Percentiles rank a stretch among this genome's conserved stretches.
Evolutionary conservation across 2,113 vertebrate genomes (phyloP).

Genomic region (Ammospiza nelsoni): DNA sequence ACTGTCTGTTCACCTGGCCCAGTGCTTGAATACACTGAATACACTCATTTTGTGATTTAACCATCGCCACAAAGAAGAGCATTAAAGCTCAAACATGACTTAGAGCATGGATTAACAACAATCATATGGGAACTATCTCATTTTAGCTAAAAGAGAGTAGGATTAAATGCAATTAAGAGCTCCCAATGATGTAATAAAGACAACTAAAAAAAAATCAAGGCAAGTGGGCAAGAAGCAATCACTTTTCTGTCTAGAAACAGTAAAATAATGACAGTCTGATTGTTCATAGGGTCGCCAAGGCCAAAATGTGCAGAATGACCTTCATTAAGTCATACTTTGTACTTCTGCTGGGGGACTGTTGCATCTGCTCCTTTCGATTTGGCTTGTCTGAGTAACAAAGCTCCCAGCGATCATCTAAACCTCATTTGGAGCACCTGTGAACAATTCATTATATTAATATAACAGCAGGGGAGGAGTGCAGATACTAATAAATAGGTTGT

Average conservation of each 20-base stretch:
- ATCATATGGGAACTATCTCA: background rate
- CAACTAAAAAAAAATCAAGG: background rate
- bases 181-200: slow-evolving; percentile 44
- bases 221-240: slow-evolving; percentile 27
- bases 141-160: slow-evolving; percentile 11
- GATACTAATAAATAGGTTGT: slow-evolving; percentile 76
- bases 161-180: slow-evolving; percentile 46
- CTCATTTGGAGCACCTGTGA: slow-evolving; percentile 89
- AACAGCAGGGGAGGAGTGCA: slow-evolving; percentile 82
- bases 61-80: background rate
- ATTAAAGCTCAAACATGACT: background rate
- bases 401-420: slow-evolving; percentile 83
- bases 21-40: background rate
- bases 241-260: slow-evolving; percentile 47
- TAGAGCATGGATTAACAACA: background rate
- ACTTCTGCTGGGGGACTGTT: slow-evolving; percentile 63
- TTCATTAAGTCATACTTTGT: slow-evolving; percentile 76
- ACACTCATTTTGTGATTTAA: background rate
- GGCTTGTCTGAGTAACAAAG: slow-evolving; percentile 79
- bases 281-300: slow-evolving; percentile 66
- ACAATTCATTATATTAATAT: slow-evolving; percentile 90
- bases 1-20: background rate
- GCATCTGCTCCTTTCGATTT: slow-evolving; percentile 83
- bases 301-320: slow-evolving; percentile 75
- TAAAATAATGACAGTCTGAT: slow-evolving; percentile 34